Conservation (phyloP, 2,113 vertebrate genomes). For the Xerus inauris region DNA sequence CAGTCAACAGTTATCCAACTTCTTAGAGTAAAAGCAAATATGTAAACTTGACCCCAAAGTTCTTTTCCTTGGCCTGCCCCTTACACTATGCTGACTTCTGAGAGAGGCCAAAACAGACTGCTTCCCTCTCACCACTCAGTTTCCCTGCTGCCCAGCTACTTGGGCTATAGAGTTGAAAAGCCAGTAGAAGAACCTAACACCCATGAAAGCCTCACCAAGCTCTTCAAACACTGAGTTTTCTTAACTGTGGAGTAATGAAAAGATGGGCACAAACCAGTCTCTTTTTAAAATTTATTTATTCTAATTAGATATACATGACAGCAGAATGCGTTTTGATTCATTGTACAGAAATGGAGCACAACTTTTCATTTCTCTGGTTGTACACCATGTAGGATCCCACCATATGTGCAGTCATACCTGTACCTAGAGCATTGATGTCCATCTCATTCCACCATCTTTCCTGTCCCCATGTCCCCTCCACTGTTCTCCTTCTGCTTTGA, state of each 20-base stretch:
- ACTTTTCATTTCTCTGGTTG: no score
- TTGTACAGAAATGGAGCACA: no score
- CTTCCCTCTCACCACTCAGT: neutral
- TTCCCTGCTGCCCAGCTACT: neutral
- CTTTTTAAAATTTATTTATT: no score
- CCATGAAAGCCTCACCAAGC: neutral
- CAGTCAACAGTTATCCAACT: neutral
- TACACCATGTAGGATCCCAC: no score
- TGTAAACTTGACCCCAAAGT: conserved; percentile 68
- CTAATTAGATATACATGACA: no score
- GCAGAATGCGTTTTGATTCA: no score
- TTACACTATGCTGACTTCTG: conserved; percentile 63
- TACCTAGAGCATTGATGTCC: no score
- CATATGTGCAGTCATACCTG: no score
- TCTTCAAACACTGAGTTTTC: neutral
- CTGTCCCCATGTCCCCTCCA: no score
- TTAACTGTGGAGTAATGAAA: neutral
- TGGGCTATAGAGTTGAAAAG: neutral
- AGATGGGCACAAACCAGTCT: neutral
- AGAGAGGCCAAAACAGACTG: accelerated
- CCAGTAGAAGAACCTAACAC: neutral
- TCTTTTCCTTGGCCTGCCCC: conserved; percentile 58
- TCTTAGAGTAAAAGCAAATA: conserved; percentile 70
- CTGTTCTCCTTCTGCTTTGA: no score
- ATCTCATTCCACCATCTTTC: no score